Evolutionary conservation across 2,797 vertebrate genomes (phyloP).

Genomic region (Perdix hodgsoniae): DNA sequence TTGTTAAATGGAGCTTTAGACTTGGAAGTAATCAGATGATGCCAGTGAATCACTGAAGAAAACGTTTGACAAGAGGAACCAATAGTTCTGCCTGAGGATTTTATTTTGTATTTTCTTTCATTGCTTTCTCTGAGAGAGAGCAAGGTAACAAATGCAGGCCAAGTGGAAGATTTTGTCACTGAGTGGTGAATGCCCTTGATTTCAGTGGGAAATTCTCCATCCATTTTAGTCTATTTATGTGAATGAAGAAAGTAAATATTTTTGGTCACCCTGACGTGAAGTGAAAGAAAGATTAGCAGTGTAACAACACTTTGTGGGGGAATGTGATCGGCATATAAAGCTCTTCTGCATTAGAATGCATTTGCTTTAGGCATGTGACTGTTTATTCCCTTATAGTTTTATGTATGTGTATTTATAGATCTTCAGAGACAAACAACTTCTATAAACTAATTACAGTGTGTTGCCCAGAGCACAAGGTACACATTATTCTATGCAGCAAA

Average conservation of each 20-base stretch:
- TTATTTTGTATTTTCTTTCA: not conserved
- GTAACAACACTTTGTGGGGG: not conserved
- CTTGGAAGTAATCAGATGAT: not conserved
- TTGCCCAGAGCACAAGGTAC: slow-evolving; percentile 43
- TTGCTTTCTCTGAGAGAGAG: not conserved
- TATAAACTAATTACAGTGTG: slow-evolving; percentile 42
- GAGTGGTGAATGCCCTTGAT: not conserved
- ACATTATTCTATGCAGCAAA: not conserved
- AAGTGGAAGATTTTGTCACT: not conserved
- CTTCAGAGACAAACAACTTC: slow-evolving; percentile 50
- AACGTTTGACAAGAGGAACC: not conserved
- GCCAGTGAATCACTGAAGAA: not conserved
- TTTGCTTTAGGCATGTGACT: not conserved
- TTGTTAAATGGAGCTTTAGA: not conserved
- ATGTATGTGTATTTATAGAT: slow-evolving; percentile 41
- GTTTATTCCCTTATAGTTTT: not conserved
- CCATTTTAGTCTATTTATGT: not conserved
- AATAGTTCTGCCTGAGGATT: not conserved
- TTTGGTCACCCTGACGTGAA: slow-evolving; percentile 13
- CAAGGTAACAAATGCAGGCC: not conserved
- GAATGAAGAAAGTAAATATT: slow-evolving; percentile 30
- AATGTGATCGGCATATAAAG: slow-evolving; percentile 22
- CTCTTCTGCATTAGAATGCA: not conserved
- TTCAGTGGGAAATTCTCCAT: slow-evolving; percentile 5
- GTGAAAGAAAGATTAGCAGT: slow-evolving; percentile 37